phyloP scores from a whole-genome alignment of 2,797 vertebrate genomes.

The Myoxocephalus aenaeus region DNA sequence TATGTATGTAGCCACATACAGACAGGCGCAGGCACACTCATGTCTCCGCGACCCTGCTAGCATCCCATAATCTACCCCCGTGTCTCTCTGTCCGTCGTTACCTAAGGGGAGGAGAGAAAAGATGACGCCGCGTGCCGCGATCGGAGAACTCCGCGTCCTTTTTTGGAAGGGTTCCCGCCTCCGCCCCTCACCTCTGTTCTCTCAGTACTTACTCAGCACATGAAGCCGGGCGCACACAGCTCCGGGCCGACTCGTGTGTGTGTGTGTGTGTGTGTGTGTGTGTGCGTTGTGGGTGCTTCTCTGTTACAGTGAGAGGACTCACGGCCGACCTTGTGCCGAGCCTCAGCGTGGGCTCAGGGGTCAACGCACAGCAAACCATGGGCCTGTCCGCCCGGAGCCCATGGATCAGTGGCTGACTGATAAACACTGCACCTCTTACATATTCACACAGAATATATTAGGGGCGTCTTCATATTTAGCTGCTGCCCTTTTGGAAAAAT shows the following conservation, averaged over 20 bases:
- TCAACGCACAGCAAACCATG: constrained; percentile 51
- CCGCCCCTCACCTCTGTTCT: constrained; percentile 56
- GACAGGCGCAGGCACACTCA: constrained; percentile 27
- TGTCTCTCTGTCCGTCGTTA: constrained; percentile 52
- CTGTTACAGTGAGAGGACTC: constrained; percentile 61
- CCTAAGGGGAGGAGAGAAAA: constrained; percentile 77
- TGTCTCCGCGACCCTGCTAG: constrained; percentile 29
- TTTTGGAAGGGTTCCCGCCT: constrained; percentile 69
- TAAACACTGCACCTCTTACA: neutral
- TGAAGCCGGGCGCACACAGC: constrained; percentile 43
- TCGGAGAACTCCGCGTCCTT: constrained; percentile 78
- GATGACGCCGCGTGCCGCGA: constrained; percentile 71
- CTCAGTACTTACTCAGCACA: constrained; percentile 77
- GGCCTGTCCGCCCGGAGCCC: neutral
- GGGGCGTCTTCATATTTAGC: neutral
- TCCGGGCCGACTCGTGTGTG: constrained; percentile 11
- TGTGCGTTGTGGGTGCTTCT: constrained; percentile 55
- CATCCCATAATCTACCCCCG: constrained; percentile 53
- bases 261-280: constrained; percentile 32
- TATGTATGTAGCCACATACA: constrained; percentile 10
- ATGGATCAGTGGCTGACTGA: constrained; percentile 7
- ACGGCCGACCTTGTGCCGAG: constrained; percentile 78
- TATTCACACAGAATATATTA: neutral
- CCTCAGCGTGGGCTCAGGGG: constrained; percentile 51
- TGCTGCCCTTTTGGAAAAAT: neutral